phyloP scores from a whole-genome alignment of 2,113 vertebrate genomes.

The Hyaena hyaena region DNA sequence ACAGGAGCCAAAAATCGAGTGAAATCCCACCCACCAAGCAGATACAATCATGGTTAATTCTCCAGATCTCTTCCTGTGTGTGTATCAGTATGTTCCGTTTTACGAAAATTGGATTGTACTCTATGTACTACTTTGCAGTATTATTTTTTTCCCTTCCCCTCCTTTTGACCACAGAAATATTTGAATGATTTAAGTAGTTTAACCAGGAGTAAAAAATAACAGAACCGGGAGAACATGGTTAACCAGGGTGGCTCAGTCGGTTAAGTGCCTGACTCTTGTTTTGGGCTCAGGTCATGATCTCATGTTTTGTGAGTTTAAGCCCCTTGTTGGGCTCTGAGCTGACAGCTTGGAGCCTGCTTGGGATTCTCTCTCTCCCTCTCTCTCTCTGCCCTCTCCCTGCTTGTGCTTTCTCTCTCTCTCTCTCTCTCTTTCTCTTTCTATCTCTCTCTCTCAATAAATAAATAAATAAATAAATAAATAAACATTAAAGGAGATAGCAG shows the following conservation, averaged over 20 bases:
- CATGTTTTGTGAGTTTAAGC: too few species aligned
- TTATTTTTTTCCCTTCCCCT: neutral
- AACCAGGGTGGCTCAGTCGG: neutral
- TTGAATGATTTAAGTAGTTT: neutral
- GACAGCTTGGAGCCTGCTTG: too few species aligned
- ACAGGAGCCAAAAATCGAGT: neutral
- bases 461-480: too few species aligned
- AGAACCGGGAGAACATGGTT: neutral
- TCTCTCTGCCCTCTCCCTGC: too few species aligned
- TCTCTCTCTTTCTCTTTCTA: too few species aligned
- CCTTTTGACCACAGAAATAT: neutral
- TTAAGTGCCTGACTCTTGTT: too few species aligned
- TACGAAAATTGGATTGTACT: neutral
- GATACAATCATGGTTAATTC: neutral
- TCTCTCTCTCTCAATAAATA: too few species aligned
- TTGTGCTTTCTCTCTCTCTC: too few species aligned
- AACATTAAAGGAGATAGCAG: neutral
- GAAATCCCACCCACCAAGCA: neutral
- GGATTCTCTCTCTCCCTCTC: too few species aligned
- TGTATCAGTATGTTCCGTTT: neutral
- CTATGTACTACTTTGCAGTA: neutral
- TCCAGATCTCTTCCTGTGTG: neutral
- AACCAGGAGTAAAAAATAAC: neutral
- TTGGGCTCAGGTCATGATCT: too few species aligned
- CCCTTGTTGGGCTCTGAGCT: too few species aligned